Conservation (phyloP, 1,140 invertebrate genomes). For the Platorchestia sp. region DNA sequence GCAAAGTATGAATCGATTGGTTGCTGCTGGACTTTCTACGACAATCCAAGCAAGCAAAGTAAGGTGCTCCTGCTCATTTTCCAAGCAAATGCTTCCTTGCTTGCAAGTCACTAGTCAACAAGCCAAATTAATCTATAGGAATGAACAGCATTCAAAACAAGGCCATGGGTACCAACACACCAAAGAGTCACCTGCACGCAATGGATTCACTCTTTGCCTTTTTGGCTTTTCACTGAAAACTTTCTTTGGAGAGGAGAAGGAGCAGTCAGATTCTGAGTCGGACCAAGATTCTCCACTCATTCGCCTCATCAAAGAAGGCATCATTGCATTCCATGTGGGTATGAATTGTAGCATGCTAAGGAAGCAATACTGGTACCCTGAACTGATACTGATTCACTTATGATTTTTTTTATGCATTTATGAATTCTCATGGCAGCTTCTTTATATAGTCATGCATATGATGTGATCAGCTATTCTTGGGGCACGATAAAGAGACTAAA, state of each 20-base stretch:
- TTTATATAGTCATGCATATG: too few species aligned
- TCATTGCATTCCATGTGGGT: constrained; percentile 41
- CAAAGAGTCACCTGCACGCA: neutral
- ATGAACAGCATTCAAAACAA: neutral
- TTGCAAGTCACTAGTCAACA: neutral
- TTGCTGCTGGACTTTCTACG: neutral
- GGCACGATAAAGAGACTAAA: too few species aligned
- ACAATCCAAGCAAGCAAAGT: neutral
- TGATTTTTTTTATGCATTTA: neutral
- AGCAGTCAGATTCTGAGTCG: neutral
- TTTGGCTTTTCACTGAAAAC: neutral
- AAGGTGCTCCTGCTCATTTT: neutral
- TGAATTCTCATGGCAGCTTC: neutral
- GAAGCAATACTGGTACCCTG: neutral
- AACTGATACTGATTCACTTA: neutral
- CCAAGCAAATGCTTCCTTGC: neutral
- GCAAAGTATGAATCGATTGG: neutral
- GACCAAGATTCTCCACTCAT: constrained; percentile 36
- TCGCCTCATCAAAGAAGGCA: constrained; percentile 27
- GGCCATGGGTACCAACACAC: neutral
- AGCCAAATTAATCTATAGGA: neutral
- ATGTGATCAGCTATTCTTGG: too few species aligned
- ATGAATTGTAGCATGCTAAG: neutral
- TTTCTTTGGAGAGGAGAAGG: neutral
- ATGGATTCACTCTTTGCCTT: neutral